Percentiles rank a stretch among this genome's conserved stretches.
These are phyloP conservation scores for Melinaea marsaeus DNA, from an alignment of 2,888 invertebrate species.

Conservation along the genomic window DNA sequence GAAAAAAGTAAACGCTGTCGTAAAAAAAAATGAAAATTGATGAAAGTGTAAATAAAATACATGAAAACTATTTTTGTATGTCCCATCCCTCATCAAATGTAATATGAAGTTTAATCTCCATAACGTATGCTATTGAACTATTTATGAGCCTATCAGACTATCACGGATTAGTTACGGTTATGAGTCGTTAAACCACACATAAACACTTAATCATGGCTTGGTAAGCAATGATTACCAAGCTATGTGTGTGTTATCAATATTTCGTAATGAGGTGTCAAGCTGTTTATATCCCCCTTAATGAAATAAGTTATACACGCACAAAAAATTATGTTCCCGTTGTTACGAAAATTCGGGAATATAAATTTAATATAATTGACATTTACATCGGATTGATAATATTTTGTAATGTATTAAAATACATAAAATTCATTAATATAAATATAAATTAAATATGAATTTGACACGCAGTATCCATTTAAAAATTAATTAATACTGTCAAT, in stretches of 20 bases:
- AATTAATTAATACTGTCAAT: too few species aligned
- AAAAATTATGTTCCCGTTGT: too few species aligned
- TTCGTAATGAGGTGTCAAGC: background rate
- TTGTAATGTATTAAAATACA: too few species aligned
- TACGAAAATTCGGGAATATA: too few species aligned
- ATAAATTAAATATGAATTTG: too few species aligned
- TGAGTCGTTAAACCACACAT: constrained; percentile 17
- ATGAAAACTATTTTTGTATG: background rate
- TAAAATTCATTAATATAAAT: too few species aligned
- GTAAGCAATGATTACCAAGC: background rate
- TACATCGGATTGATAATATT: too few species aligned
- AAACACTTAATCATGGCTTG: constrained; percentile 13
- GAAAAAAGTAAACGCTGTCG: background rate
- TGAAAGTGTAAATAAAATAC: constrained; percentile 6
- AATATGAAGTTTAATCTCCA: background rate
- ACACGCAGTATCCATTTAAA: too few species aligned
- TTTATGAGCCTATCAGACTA: constrained; percentile 22
- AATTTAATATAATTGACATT: too few species aligned
- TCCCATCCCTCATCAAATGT: background rate
- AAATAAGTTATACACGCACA: too few species aligned
- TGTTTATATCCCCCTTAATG: too few species aligned
- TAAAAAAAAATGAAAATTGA: constrained; percentile 1
- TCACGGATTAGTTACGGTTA: constrained; percentile 15
- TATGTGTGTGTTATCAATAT: background rate
- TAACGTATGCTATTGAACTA: constrained; percentile 10